A percentile compares a stretch with the other conserved stretches of the same genome.
Evolutionary conservation across 2,797 vertebrate species (phyloP).

Genomic region (Hippocampus kuda): DNA sequence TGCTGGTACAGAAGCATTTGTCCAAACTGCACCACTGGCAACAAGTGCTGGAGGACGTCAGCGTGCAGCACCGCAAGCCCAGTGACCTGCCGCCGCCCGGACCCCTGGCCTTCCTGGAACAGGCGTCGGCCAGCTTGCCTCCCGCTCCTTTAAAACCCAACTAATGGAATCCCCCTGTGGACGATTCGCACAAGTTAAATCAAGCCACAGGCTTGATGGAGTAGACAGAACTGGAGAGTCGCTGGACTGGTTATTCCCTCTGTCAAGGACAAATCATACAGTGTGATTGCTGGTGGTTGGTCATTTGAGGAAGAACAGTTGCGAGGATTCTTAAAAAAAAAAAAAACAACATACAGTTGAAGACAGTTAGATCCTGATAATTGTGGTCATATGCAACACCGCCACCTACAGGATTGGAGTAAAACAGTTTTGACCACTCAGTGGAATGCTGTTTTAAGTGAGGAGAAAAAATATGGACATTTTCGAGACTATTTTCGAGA

Average conservation of each 20-base stretch:
- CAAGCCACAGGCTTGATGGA: not conserved
- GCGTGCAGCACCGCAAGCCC: conserved; percentile 83
- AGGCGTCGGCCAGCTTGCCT: conserved; percentile 88
- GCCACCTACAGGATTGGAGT: not conserved
- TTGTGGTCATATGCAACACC: not conserved
- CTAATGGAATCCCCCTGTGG: conserved; percentile 26
- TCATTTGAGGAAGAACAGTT: no score
- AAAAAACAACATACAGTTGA: no score
- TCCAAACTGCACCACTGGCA: conserved; percentile 90
- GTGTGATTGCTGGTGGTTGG: not conserved
- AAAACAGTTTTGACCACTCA: not conserved
- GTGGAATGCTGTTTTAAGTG: no score
- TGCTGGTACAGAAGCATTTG: conserved; percentile 90
- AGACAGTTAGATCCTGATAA: not conserved
- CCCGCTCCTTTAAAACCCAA: conserved; percentile 88
- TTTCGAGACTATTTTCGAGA: no score
- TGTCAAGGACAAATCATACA: not conserved
- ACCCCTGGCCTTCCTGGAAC: conserved; percentile 85
- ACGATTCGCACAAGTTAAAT: not conserved
- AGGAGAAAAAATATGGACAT: no score
- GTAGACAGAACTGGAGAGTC: not conserved
- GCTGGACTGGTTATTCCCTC: not conserved
- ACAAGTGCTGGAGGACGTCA: conserved; percentile 90
- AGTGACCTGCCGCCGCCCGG: conserved; percentile 82
- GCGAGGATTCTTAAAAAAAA: no score